phyloP scores from a whole-genome alignment of 2,888 invertebrate genomes.

The Melolontha melolontha region DNA sequence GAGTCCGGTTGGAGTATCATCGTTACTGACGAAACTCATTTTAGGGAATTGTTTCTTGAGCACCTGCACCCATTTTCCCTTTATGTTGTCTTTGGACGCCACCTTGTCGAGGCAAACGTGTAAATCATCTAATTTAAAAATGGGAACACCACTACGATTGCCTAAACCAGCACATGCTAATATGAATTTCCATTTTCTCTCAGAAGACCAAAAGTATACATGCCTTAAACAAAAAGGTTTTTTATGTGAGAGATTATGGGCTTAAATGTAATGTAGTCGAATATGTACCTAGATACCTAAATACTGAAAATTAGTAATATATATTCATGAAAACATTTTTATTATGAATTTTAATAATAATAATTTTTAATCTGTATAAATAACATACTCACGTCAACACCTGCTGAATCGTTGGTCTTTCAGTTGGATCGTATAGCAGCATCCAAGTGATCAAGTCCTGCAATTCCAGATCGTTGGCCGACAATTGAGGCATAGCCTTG shows the following conservation, averaged over 20 bases:
- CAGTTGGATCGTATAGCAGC: conserved; percentile 59
- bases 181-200: conserved; percentile 62
- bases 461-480: conserved; percentile 56
- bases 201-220: conserved; percentile 60
- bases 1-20: conserved; percentile 61
- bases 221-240: conserved; percentile 55
- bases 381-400: conserved; percentile 60
- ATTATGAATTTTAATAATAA: too few relatives aligned
- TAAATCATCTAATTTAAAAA: conserved; percentile 56
- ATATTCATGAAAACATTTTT: too few relatives aligned
- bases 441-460: conserved; percentile 63
- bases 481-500: conserved; percentile 53
- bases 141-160: conserved; percentile 49
- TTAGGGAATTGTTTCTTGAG: conserved; percentile 56
- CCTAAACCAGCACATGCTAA: conserved; percentile 61
- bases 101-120: conserved; percentile 57
- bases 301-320: too few relatives aligned
- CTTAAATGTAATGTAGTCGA: too few relatives aligned
- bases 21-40: conserved; percentile 48
- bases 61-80: conserved; percentile 61
- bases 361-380: too few relatives aligned
- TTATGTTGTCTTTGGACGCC: conserved; percentile 58
- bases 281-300: too few relatives aligned
- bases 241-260: too few relatives aligned
- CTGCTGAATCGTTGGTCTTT: conserved; percentile 61